phyloP scores from a whole-genome alignment of 2,888 invertebrate species.

The Chaetogeoica ovagalla region DNA sequence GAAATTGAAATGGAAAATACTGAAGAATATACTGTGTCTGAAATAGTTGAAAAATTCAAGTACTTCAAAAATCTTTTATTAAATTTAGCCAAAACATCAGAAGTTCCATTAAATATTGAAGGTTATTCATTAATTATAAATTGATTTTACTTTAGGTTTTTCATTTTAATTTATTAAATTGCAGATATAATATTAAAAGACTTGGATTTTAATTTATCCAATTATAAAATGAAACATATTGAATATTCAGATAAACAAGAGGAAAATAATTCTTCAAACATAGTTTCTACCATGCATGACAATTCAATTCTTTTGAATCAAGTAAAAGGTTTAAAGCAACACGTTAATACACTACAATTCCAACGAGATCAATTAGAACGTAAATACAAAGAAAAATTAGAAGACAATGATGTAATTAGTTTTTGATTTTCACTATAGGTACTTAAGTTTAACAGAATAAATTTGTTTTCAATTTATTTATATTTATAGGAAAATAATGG shows the following conservation, averaged over 20 bases:
- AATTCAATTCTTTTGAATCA: constrained; percentile 59
- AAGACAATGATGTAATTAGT: constrained; percentile 63
- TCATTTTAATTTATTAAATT: background rate
- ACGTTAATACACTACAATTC: constrained; percentile 66
- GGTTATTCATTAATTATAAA: constrained; percentile 17
- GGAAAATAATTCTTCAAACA: constrained; percentile 7
- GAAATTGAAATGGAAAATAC: constrained; percentile 18
- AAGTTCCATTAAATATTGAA: constrained; percentile 48
- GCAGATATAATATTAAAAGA: constrained; percentile 44
- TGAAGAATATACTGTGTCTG: constrained; percentile 38
- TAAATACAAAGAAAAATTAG: constrained; percentile 66
- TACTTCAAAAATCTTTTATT: constrained; percentile 44
- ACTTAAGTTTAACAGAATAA: background rate
- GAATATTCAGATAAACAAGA: constrained; percentile 29
- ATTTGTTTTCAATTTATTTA: background rate
- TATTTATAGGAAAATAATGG: constrained; percentile 53
- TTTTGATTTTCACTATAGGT: background rate
- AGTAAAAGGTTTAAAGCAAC: constrained; percentile 69
- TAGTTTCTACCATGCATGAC: constrained; percentile 14
- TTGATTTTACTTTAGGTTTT: background rate
- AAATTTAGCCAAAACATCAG: constrained; percentile 48
- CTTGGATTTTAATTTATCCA: constrained; percentile 23
- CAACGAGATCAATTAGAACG: constrained; percentile 69
- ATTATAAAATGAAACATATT: constrained; percentile 26
- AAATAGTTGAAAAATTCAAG: constrained; percentile 50